Evolutionary conservation across 2,888 invertebrate species (phyloP).

Genomic region (Lasiommata megera): DNA sequence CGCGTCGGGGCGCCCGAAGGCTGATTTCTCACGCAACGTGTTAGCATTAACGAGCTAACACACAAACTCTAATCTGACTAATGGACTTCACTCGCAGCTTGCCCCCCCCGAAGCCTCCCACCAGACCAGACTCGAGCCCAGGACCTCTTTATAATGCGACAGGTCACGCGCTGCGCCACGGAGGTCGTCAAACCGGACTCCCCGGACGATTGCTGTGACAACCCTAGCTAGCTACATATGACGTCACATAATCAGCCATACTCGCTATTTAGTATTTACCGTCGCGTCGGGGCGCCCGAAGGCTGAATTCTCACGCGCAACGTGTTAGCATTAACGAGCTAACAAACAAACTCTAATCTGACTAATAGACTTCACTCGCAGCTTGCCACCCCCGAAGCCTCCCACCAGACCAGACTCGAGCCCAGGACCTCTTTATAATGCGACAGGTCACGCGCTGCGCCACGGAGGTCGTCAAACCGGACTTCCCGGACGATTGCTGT

Average conservation of each 20-base stretch:
- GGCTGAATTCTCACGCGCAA: conserved; percentile 17
- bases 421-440: too few relatives aligned
- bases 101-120: background rate
- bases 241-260: conserved; percentile 4
- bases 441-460: too few relatives aligned
- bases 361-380: conserved; percentile 5
- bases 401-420: too few relatives aligned
- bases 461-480: too few relatives aligned
- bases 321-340: conserved; percentile 4
- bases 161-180: too few relatives aligned
- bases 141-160: too few relatives aligned
- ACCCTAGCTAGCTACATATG: background rate
- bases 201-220: too few relatives aligned
- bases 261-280: conserved; percentile 8
- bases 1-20: conserved; percentile 4
- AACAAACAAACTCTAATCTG: conserved; percentile 14
- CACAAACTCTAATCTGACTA: conserved; percentile 14
- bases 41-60: conserved; percentile 3
- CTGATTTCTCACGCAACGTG: conserved; percentile 18
- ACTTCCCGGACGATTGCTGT: too few relatives aligned
- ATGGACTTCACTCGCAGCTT: conserved; percentile 6
- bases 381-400: background rate
- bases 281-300: conserved; percentile 3
- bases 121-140: too few relatives aligned
- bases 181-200: too few relatives aligned